Base-by-base conservation (phyloP, 2,797 vertebrate genomes). In the Adrianichthys oophorus region DNA sequence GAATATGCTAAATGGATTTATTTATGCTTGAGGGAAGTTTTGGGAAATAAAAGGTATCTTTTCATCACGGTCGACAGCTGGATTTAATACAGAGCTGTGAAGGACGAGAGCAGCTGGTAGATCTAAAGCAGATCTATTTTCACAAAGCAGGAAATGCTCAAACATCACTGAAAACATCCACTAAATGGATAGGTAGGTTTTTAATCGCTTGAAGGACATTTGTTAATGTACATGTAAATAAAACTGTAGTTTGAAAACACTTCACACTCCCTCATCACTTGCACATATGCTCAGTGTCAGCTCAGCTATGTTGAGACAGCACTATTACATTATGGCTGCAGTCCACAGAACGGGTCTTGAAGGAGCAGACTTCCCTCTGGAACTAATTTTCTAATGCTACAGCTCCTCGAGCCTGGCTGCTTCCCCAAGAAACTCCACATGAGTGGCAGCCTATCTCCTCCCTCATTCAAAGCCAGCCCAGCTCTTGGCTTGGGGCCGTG, bases 381-480 rank as follows among this genome's bases (percentile, higher is more conserved):
- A 93, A 92, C 90, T 87, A 87, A 91, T 95, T 93, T 89, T 90
- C 83, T 87, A 82, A 83, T 86, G 85, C 85, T 89, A 77, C 68
- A 84, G 81, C 86, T 82, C 78, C 80, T 83, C 72, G 17, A 82
- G 70, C 57, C 87, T 84, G 84, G 86, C 84, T 80, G 79, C 76
- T 76, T 82, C 82, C 78, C 85, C 78, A 43, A 83, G 84, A 89
- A 83, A 81, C 78, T 83, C 80, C 70, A 84, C 84, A 83, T 87
- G 82, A 89, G 87, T 89, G 85, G 83, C 84, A 90, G 85, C 77
- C 79, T 74, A 79, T 87, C 86, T 84, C 84, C 85, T 87, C 87
- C 72, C 80, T 81, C 59, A 52, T 79, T 90, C 76, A 57, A 70
- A 78, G 83, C 84, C 56, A 68, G 76, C 70, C 74, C 74, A 76